Conservation (phyloP, 2,113 vertebrate species). For the Mormyrus lacerda region DNA sequence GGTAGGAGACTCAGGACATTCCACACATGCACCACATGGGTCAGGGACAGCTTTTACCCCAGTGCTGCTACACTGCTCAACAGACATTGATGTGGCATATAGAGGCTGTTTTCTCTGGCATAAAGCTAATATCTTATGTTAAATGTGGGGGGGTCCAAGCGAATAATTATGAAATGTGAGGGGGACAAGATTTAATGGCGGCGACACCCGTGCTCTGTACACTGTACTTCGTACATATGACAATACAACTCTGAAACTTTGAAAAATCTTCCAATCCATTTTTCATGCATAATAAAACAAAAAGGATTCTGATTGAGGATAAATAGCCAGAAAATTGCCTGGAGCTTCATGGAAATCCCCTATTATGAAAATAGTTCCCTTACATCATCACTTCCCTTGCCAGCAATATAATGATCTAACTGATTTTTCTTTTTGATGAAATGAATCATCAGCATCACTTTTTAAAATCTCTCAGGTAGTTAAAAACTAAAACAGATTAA, state of each 20-base stretch:
- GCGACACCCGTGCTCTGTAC: too few species aligned
- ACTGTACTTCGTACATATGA: too few species aligned
- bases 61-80: too few species aligned
- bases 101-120: too few species aligned
- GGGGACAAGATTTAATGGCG: too few species aligned
- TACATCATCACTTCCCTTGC: neutral
- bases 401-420: neutral
- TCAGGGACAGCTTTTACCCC: too few species aligned
- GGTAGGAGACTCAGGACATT: too few species aligned
- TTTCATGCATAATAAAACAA: neutral
- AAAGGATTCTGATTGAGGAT: neutral
- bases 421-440: neutral
- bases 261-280: neutral
- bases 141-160: too few species aligned
- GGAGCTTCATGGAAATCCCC: neutral
- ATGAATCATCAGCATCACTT: neutral
- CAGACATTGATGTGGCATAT: too few species aligned
- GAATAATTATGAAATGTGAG: too few species aligned
- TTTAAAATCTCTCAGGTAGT: neutral
- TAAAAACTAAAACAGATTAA: neutral
- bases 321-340: neutral
- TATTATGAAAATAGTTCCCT: neutral
- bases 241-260: neutral
- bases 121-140: too few species aligned
- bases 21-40: too few species aligned